Percentiles rank a stretch among this genome's conserved stretches.
Conservation (phyloP, 2,113 vertebrate species). For the Dromas ardeola region DNA sequence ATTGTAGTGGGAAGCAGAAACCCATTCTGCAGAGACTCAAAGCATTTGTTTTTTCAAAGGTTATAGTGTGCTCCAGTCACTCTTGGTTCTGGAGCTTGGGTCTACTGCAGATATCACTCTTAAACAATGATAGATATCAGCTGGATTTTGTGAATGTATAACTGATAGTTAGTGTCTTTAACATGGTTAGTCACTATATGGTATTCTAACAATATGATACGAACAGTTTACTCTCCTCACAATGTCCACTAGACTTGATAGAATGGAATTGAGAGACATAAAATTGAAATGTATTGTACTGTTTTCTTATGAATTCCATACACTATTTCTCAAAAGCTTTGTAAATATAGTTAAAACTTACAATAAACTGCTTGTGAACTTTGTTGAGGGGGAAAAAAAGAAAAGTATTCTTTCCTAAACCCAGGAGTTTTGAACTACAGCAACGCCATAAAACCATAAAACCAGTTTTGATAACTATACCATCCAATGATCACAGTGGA, state of each 20-base stretch:
- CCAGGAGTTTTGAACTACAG: neutral
- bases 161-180: neutral
- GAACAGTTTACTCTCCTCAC: neutral
- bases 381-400: no score
- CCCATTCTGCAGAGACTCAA: neutral
- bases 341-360: neutral
- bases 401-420: neutral
- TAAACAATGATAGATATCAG: neutral
- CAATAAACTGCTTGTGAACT: neutral
- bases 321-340: neutral
- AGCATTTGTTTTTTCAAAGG: neutral
- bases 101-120: neutral
- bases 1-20: neutral
- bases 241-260: neutral
- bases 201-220: neutral
- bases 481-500: neutral
- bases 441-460: neutral
- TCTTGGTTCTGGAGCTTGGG: neutral
- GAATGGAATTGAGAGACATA: neutral
- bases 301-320: neutral
- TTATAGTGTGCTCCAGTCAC: fast-evolving
- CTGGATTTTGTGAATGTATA: neutral
- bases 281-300: neutral
- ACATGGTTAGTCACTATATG: neutral
- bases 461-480: neutral